Evolutionary conservation across 1,140 invertebrate genomes (phyloP).

Genomic region (Metopolophium dirhodum): DNA sequence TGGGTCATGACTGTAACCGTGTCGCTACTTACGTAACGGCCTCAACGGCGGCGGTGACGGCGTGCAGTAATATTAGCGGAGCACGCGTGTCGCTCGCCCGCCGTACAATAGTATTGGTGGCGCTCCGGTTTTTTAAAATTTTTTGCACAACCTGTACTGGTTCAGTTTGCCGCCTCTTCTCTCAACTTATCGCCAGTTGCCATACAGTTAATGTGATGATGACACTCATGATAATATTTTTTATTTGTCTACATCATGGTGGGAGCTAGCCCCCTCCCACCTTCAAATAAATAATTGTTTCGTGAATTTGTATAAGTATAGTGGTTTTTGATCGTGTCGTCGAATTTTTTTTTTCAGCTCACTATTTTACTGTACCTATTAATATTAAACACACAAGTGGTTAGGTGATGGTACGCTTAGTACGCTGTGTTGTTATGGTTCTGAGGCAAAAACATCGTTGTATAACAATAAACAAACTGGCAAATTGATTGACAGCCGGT

Average conservation of each 20-base stretch:
- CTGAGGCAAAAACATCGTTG: background rate
- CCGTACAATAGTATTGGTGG: background rate
- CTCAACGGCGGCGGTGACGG: background rate
- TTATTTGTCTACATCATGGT: background rate
- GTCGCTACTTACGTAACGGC: slow-evolving; percentile 56
- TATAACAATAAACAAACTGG: background rate
- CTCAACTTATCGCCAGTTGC: background rate
- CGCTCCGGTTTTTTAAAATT: background rate
- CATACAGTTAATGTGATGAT: background rate
- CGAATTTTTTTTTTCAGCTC: background rate
- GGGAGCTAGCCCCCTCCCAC: no score
- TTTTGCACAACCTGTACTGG: background rate
- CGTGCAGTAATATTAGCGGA: slow-evolving; percentile 10
- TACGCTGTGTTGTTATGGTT: background rate
- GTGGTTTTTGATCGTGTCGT: background rate
- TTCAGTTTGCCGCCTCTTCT: background rate
- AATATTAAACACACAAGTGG: background rate
- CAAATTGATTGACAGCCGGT: background rate
- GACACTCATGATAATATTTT: background rate
- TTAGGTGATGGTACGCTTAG: background rate
- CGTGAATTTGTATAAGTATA: no score
- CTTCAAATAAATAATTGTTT: background rate
- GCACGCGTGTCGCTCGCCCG: background rate
- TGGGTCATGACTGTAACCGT: slow-evolving; percentile 57
- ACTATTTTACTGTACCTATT: background rate